Base-by-base conservation (phyloP, 2,888 invertebrate species). In the Smittia aterrima region DNA sequence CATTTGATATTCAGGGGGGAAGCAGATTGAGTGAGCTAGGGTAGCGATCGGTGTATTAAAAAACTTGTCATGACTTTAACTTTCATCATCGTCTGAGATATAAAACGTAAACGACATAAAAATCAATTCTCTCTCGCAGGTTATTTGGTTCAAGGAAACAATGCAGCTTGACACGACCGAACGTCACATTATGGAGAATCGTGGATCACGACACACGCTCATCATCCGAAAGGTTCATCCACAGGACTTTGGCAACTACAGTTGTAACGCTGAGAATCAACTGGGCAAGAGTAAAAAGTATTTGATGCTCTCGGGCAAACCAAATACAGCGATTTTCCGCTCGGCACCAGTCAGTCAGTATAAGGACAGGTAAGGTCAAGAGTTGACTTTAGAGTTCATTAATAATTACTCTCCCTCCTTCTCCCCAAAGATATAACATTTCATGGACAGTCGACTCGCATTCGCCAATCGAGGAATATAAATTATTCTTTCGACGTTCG, bases 161-260 rank as follows among this genome's bases (percentile, higher is more conserved):
- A 87, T 89, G 85, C 86, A 88, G 80, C 82, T 89, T 81, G 89
- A 88, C 81, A 87, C 88, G 76, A 89, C 88, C 25, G 89, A 89
- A 80, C 83, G 87, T 75, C 85, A 88, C 78, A 87, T 88, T 80
- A 88, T 88, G 85, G 88, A 89, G 80, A 86, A 87, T 75, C 85
- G 88, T 77, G 89, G 89, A 75, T 87, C 88, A 78, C 83, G 89
- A 78, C 88, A 89, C 80, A 89, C 88, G 24, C 85, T 89, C 78
- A 86, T 89, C 81, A 87, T 89, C 79, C 85, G 88, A 75, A 89
- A 88, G 84, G 89, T 89, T 78, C 87, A 88, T 80, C 84, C 85
- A 76, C 85, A 87, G 77, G 89, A 89, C 83, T 89, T 89, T 80
- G 89, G 89, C 77, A 89, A 89, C 83, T 89, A 89, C 82, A 88